Conservation (phyloP, 1,140 invertebrate species). For the Latrodectus geometricus region DNA sequence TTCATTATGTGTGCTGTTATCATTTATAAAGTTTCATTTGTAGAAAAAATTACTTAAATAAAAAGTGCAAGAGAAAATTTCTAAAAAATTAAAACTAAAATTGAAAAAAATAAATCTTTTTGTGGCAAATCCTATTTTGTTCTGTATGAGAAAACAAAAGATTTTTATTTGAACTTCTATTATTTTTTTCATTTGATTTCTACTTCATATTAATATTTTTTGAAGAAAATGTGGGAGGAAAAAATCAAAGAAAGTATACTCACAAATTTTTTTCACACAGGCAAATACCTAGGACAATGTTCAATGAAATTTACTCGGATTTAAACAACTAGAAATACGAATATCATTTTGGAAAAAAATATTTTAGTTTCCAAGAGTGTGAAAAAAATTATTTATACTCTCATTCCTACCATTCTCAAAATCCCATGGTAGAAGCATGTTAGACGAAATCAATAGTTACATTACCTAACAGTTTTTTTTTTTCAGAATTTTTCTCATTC, state of each 20-base stretch:
- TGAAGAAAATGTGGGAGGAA: neutral
- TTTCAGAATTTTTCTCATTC: conserved; percentile 26
- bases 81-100: neutral
- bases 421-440: conserved; percentile 44
- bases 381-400: conserved; percentile 37
- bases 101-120: neutral
- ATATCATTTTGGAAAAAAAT: conserved; percentile 10
- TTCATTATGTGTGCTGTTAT: neutral
- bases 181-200: neutral
- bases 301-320: conserved; percentile 47
- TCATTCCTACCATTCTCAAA: conserved; percentile 22
- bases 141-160: neutral
- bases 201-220: neutral
- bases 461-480: conserved; percentile 22
- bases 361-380: conserved; percentile 1
- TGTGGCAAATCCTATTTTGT: neutral
- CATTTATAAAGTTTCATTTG: neutral
- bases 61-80: neutral
- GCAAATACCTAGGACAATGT: conserved; percentile 20
- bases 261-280: neutral
- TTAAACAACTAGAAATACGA: conserved; percentile 33
- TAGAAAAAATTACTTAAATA: neutral
- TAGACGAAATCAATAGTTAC: conserved; percentile 60
- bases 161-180: neutral
- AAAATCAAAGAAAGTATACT: neutral